Conservation (phyloP, 2,113 vertebrate species). For the Bubo scandiacus region DNA sequence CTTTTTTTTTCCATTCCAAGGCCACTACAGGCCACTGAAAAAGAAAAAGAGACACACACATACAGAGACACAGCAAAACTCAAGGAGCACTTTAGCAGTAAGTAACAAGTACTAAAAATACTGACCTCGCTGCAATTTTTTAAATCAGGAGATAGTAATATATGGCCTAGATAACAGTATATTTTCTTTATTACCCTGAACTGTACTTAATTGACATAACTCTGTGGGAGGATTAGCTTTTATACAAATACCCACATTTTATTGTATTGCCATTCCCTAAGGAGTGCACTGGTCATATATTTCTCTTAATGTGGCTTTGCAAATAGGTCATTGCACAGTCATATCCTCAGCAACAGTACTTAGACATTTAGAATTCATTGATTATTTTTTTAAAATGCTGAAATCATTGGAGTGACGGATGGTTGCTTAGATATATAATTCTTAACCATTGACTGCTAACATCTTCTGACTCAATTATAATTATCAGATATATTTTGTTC, state of each 20-base stretch:
- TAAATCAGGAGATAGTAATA: background rate
- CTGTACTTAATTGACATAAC: slow-evolving; percentile 14
- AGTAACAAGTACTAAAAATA: background rate
- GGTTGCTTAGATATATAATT: slow-evolving; percentile 1
- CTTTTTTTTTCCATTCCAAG: background rate
- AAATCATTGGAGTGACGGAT: background rate
- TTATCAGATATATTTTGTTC: background rate
- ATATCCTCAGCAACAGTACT: background rate
- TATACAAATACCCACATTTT: slow-evolving; percentile 1
- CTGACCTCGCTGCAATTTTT: background rate
- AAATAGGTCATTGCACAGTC: slow-evolving; percentile 22
- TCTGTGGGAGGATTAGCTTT: slow-evolving; percentile 25
- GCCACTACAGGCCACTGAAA: slow-evolving; percentile 50
- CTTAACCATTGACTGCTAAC: background rate
- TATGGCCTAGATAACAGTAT: background rate
- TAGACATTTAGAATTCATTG: slow-evolving; percentile 28
- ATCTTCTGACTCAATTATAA: background rate
- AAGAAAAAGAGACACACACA: slow-evolving; percentile 3
- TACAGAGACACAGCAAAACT: background rate
- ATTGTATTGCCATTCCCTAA: background rate
- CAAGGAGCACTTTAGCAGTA: background rate
- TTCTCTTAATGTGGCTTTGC: slow-evolving; percentile 35
- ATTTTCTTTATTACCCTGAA: slow-evolving; percentile 55
- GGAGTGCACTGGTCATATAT: background rate
- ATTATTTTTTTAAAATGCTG: slow-evolving; percentile 7